phyloP scores from a whole-genome alignment of 2,888 invertebrate genomes.

The Ceriagrion tenellum region DNA sequence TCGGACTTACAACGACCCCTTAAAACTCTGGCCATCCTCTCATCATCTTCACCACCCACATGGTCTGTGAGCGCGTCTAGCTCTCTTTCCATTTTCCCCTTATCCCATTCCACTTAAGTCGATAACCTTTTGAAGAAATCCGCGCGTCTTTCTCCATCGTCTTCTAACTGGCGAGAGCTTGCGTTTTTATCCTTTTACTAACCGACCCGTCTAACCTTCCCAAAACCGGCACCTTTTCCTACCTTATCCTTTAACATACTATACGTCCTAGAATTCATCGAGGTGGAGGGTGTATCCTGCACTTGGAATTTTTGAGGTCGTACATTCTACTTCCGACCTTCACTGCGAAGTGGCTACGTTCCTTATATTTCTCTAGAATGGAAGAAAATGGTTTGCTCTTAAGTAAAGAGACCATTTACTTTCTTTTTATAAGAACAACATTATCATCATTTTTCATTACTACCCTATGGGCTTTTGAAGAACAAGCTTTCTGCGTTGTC shows the following conservation, averaged over 20 bases:
- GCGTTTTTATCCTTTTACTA: conserved; percentile 5
- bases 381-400: too few species aligned
- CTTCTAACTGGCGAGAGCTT: background rate
- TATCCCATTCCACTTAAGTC: background rate
- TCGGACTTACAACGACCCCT: background rate
- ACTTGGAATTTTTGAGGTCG: background rate
- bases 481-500: too few species aligned
- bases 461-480: too few species aligned
- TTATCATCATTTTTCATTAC: too few species aligned
- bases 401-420: too few species aligned
- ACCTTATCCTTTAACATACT: background rate
- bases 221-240: background rate
- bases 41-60: background rate
- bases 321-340: background rate
- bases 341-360: background rate
- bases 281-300: background rate
- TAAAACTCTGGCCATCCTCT: background rate
- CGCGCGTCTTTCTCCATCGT: background rate
- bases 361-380: background rate
- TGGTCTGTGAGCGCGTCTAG: background rate
- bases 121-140: conserved; percentile 16
- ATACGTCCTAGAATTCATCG: background rate
- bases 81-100: background rate
- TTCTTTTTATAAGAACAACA: too few species aligned
- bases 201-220: background rate